Evolutionary conservation across 2,888 invertebrate species (phyloP).

Genomic region (Camptogramma bilineatum): DNA sequence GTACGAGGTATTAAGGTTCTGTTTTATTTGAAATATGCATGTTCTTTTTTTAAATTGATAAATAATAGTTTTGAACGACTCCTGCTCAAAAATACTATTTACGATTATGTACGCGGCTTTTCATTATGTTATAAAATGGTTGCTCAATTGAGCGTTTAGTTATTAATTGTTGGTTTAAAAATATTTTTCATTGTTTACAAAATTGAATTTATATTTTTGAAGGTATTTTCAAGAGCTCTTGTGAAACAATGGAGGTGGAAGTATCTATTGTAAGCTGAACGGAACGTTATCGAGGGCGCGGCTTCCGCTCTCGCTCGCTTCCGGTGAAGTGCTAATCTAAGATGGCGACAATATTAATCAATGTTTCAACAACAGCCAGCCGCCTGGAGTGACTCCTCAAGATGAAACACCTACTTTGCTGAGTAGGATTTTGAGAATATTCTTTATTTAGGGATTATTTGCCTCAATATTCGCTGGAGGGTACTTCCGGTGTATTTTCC

Average conservation of each 20-base stretch:
- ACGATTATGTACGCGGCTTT: not conserved
- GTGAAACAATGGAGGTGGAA: conserved; percentile 69
- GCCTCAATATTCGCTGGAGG: conserved; percentile 5
- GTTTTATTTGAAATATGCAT: conserved; percentile 27
- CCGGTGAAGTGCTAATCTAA: conserved; percentile 73
- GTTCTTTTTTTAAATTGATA: conserved; percentile 42
- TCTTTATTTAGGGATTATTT: conserved; percentile 35
- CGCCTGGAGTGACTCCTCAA: conserved; percentile 64
- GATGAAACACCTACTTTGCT: conserved; percentile 71
- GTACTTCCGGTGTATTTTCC: conserved; percentile 10
- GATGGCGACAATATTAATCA: conserved; percentile 86
- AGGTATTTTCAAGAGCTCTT: conserved; percentile 58
- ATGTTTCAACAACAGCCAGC: conserved; percentile 83
- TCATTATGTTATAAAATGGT: conserved; percentile 41
- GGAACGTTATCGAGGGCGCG: conserved; percentile 68
- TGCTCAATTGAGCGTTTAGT: conserved; percentile 68
- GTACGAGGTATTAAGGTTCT: conserved; percentile 25
- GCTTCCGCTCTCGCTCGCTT: conserved; percentile 59
- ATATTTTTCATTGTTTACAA: conserved; percentile 47
- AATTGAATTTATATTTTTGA: conserved; percentile 39
- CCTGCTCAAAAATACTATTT: conserved; percentile 37
- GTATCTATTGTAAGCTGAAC: conserved; percentile 60
- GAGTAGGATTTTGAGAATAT: conserved; percentile 44
- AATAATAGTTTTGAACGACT: too few species aligned
- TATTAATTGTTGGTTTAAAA: conserved; percentile 42